These are phyloP conservation scores for Marronus borbonicus DNA, from an alignment of 2,888 invertebrate species.

Conservation along the genomic window DNA sequence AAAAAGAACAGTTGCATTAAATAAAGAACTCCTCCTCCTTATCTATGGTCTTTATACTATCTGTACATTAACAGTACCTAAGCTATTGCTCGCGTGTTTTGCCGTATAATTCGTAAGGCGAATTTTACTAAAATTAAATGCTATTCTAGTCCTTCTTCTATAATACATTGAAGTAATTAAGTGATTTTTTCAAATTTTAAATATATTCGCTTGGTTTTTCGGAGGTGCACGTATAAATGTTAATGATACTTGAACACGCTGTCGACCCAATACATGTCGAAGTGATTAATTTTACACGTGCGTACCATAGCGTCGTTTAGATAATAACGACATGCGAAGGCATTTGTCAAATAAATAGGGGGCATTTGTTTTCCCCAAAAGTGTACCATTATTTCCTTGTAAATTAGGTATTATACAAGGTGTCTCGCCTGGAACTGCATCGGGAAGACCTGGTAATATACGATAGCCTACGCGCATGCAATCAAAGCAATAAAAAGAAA, in stretches of 20 bases:
- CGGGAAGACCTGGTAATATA: no score
- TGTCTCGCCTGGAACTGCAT: no score
- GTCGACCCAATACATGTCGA: background rate
- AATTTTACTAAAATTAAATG: conserved; percentile 24
- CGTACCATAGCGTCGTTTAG: conserved; percentile 10
- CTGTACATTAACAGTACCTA: no score
- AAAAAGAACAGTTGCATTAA: no score
- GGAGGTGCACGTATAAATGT: background rate
- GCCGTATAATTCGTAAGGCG: background rate
- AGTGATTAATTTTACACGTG: conserved; percentile 28
- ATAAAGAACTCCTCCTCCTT: no score
- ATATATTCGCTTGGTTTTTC: background rate
- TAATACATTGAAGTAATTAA: conserved; percentile 22
- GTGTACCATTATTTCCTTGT: background rate
- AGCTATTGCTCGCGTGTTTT: no score
- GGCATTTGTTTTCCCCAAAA: background rate
- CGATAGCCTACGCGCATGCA: no score
- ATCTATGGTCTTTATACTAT: no score
- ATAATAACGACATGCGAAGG: conserved; percentile 31
- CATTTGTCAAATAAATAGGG: conserved; percentile 18
- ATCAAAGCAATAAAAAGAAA: no score
- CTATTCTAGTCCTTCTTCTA: background rate
- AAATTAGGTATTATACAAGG: background rate
- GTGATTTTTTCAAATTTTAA: conserved; percentile 4
- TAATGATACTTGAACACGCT: conserved; percentile 22